phyloP scores from a whole-genome alignment of 2,888 invertebrate species.

The Agelastica alni region DNA sequence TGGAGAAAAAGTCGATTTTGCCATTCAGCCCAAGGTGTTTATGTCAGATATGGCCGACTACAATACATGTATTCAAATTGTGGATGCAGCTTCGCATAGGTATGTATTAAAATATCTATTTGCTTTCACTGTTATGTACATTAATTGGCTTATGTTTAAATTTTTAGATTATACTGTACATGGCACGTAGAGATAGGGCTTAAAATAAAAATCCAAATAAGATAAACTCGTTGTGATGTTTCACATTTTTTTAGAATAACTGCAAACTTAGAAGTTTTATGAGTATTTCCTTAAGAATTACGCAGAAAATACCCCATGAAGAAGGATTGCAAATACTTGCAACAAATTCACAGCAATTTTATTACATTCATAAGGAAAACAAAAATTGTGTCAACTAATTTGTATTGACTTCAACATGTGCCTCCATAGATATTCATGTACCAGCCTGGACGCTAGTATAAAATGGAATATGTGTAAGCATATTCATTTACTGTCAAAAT shows the following conservation, averaged over 20 bases:
- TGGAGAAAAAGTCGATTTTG: too few relatives aligned
- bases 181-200: neutral
- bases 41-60: conserved; percentile 16
- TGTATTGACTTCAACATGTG: conserved; percentile 8
- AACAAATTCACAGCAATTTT: too few relatives aligned
- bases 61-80: conserved; percentile 11
- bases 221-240: neutral
- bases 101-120: neutral
- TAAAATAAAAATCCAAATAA: conserved; percentile 8
- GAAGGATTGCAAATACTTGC: too few relatives aligned
- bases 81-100: neutral
- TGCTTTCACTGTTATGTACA: neutral
- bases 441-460: conserved; percentile 13
- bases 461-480: conserved; percentile 21
- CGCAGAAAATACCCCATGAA: too few relatives aligned
- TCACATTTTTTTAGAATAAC: conserved; percentile 1
- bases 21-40: conserved; percentile 8
- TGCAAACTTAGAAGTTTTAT: conserved; percentile 11
- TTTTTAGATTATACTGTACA: too few relatives aligned
- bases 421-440: conserved; percentile 7
- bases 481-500: conserved; percentile 12
- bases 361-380: too few relatives aligned
- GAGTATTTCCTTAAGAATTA: conserved; percentile 16
- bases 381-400: neutral
- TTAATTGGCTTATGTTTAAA: neutral